Base-by-base conservation (phyloP, 2,797 vertebrate species). In the Menidia menidia region DNA sequence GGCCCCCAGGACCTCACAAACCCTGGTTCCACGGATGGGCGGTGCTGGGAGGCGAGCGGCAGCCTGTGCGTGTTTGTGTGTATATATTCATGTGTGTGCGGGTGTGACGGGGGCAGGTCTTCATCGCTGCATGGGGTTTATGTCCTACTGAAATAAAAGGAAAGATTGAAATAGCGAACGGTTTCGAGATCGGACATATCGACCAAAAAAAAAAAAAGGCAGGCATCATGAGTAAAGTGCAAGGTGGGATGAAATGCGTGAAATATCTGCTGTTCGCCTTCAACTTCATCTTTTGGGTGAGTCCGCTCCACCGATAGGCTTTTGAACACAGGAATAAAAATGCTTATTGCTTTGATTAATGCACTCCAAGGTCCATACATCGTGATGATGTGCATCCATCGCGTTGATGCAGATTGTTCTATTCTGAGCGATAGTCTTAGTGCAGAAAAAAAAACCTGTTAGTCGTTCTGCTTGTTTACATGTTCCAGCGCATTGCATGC, bases 271-370 rank as follows among this genome's bases (percentile, higher is more conserved):
- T 98, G 6, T 96, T 97, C 86, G 83, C 94, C 25, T 98, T 98
- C 94, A 98, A 98, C 94, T 95, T 97, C 92, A 96, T 96, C 78
- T 98, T 98, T 82, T 97, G 97, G 97, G 97, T 98, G 89, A 97
- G 97, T 92, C 66, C 18, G 67, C 48, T 44, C 18, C 48, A 11
- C 16, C 6, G 0, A 19, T 35, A 33, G 45, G n/a, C 25, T 25
- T 66, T 33, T 51, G 60, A 12, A 31, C 51, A 52, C 32, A 10
- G 35, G 6, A 39, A 39, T 7, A 51, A 63, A 79, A 54, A 25
- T 16, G 43, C 4, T 10, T 39, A 2, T 10, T 57, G 39, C 57
- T 60, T 11, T 58, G 72, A 48, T 18, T 1, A 45, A 30, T 33
- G 51, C 18, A 44, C 7, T 16, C 11, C 7, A 11, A 3, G 35